Conservation (phyloP, 2,797 vertebrate genomes). For the Gambusia yucatana region DNA sequence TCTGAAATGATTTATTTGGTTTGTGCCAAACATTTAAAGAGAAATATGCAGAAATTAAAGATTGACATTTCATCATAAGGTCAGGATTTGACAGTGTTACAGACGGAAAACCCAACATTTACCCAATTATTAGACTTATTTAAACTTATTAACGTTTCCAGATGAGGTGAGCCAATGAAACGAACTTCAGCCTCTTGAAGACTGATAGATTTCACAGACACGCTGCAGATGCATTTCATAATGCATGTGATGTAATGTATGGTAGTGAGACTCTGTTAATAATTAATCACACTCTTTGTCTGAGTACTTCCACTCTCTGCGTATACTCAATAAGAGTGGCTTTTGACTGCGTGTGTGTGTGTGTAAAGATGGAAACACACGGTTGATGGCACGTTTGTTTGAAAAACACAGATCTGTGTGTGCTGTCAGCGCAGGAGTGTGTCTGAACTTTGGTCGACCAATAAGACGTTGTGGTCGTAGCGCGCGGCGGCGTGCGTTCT, state of each 20-base stretch:
- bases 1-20: neutral
- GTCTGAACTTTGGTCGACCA: conserved; percentile 22
- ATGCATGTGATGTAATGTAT: conserved; percentile 86
- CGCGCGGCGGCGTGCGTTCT: conserved; percentile 12
- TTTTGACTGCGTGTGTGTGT: conserved; percentile 35
- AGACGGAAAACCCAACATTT: neutral
- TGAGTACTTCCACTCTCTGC: conserved; percentile 70
- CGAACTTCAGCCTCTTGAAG: conserved; percentile 55
- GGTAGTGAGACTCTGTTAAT: conserved; percentile 77
- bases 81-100: neutral
- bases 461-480: conserved; percentile 37
- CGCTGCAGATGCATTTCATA: conserved; percentile 77
- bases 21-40: neutral
- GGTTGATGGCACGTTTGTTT: conserved; percentile 47
- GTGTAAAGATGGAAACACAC: conserved; percentile 32
- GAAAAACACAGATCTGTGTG: conserved; percentile 49
- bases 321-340: conserved; percentile 66
- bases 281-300: conserved; percentile 83
- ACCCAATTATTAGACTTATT: neutral
- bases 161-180: conserved; percentile 17
- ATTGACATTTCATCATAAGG: neutral
- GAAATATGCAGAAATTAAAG: neutral
- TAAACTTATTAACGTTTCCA: neutral
- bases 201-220: conserved; percentile 66
- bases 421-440: conserved; percentile 36